Evolutionary conservation across 2,797 vertebrate species (phyloP).

Genomic region (Mico argentatus): DNA sequence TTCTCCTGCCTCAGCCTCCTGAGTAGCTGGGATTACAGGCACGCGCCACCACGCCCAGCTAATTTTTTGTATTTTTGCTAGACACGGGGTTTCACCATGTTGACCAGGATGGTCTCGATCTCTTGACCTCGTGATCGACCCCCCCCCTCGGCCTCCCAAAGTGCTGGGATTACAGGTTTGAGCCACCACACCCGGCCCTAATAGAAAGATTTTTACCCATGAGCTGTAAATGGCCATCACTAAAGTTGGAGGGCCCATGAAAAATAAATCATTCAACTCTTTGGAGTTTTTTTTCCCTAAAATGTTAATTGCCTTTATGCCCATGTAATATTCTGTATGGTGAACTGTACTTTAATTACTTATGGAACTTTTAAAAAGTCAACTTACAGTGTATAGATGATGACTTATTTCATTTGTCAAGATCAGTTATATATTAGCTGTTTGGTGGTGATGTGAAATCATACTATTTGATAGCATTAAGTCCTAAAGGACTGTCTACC

Average conservation of each 20-base stretch:
- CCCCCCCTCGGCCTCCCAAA: too few species aligned
- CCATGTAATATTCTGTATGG: conserved; percentile 67
- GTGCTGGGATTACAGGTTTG: too few species aligned
- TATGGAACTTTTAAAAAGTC: conserved; percentile 72
- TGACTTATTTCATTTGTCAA: conserved; percentile 75
- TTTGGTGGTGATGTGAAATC: conserved; percentile 74
- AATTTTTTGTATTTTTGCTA: too few species aligned
- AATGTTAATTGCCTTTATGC: conserved; percentile 73
- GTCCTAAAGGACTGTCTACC: conserved; percentile 62
- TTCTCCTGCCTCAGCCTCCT: too few species aligned
- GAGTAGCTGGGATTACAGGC: too few species aligned
- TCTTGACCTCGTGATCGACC: too few species aligned
- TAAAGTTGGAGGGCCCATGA: conserved; percentile 52
- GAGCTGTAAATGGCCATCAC: conserved; percentile 29
- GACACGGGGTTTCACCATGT: too few species aligned
- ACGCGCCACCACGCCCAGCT: too few species aligned
- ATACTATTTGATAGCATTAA: conserved; percentile 64
- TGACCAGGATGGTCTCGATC: too few species aligned
- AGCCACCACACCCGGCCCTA: too few species aligned
- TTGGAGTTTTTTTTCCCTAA: conserved; percentile 38
- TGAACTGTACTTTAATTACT: conserved; percentile 81
- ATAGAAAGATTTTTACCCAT: conserved; percentile 32
- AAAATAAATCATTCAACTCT: conserved; percentile 39
- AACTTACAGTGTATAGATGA: conserved; percentile 69
- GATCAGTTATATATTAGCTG: conserved; percentile 73